Base-by-base conservation (phyloP, 2,888 invertebrate species). In the Hipparchia sbordonii region DNA sequence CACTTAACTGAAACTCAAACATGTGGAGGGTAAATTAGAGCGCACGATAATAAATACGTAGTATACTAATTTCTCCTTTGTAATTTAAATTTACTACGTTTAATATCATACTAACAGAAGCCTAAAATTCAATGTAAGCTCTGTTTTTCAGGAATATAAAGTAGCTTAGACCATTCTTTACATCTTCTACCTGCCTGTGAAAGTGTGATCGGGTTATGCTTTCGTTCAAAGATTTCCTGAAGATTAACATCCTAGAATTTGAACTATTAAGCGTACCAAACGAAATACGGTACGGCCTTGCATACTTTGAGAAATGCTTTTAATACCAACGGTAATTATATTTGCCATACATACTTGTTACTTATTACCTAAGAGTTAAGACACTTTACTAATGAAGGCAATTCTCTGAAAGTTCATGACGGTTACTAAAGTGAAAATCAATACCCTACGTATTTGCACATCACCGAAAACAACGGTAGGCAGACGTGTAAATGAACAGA, bases 341-440 rank as follows among this genome's bases (percentile, higher is more conserved):
- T n/a, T 62, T 62, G 7, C 12, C 6, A 45, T 3, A 46, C 45
- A 7, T 63, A 63, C 13, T 48, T 63, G 51, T 63, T 48, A 13
- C 23, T 63, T 23, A 8, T 51, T 51, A 0, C 51, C n/a, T 51
- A 12, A 39, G 39, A 39, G 39, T 39, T 39, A 39, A 65, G 65
- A 65, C 65, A 33, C 33, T 45, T 46, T 52, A 33, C 23, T 65
- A 65, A 65, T 52, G 65, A 52, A 65, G 65, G 12, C 52, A 39
- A 52, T 52, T 6, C 51, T 13, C 51, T 23, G 13, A 65, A 65
- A 51, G 52, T 65, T 65, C 51, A 23, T 51, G 51, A 51, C 65
- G 23, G 51, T 6, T 52, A 23, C 63, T 51, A 51, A 63, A 63
- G 63, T 63, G 52, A 65, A 65, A 65, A 65, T 65, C 65, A 52